Evolutionary conservation across 2,888 invertebrate species (phyloP).

Genomic region (Morinoia aosen): DNA sequence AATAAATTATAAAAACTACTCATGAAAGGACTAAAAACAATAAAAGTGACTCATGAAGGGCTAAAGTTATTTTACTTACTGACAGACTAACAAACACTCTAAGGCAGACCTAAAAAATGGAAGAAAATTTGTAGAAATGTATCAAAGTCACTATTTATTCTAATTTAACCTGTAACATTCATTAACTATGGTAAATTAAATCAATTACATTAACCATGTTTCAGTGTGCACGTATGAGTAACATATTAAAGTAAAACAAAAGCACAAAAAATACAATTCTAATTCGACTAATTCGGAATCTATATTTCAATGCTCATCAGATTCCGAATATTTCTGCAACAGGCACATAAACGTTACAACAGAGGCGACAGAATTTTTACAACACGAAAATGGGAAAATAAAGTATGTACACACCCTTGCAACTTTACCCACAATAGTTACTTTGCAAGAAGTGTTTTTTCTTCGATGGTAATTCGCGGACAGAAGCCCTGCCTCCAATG

Average conservation of each 20-base stretch:
- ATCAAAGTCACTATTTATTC: neutral
- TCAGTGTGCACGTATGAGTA: neutral
- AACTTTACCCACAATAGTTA: too few relatives aligned
- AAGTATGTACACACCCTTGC: too few relatives aligned
- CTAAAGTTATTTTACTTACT: too few relatives aligned
- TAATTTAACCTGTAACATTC: neutral
- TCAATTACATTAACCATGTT: neutral
- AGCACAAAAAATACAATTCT: neutral
- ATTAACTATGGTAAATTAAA: neutral
- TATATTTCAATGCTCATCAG: neutral
- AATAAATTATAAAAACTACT: too few relatives aligned
- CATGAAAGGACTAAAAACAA: too few relatives aligned
- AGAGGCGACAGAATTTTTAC: neutral
- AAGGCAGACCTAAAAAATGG: neutral
- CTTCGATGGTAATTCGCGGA: neutral
- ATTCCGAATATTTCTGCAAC: neutral
- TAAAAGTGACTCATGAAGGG: too few relatives aligned
- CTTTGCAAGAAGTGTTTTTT: neutral
- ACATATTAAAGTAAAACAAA: neutral
- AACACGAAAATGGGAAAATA: neutral
- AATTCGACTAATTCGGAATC: neutral
- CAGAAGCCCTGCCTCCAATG: neutral
- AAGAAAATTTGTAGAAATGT: neutral
- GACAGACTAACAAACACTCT: too few relatives aligned
- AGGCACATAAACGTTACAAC: neutral